These are phyloP conservation scores for Bostrychus sinensis DNA, from an alignment of 2,113 vertebrate species.

Conservation along the genomic window DNA sequence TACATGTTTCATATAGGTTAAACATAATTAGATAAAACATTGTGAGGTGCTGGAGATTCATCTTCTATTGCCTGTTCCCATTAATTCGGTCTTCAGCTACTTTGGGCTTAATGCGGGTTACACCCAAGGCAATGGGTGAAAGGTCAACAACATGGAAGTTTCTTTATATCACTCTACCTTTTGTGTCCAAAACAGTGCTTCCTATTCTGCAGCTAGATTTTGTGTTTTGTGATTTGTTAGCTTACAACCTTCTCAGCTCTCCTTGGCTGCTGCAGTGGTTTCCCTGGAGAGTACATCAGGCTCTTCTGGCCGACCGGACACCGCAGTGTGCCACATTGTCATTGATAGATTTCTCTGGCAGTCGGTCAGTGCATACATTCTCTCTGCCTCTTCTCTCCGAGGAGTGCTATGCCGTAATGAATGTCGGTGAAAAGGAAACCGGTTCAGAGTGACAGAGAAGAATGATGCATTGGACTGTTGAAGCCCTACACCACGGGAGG, in stretches of 20 bases:
- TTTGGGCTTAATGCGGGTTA: not conserved
- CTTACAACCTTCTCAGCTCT: conserved; percentile 7
- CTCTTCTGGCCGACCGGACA: conserved; percentile 32
- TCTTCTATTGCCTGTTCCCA: too few relatives aligned
- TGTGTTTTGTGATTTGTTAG: conserved; percentile 9
- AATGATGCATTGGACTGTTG: conserved; percentile 66
- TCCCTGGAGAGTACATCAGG: conserved; percentile 51
- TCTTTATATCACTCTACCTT: not conserved
- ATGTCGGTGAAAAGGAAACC: conserved; percentile 49
- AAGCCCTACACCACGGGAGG: conserved; percentile 56
- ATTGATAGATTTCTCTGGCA: conserved; percentile 69
- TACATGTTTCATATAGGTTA: too few relatives aligned
- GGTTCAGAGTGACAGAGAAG: conserved; percentile 52
- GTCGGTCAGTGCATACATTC: conserved; percentile 52
- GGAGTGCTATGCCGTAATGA: conserved; percentile 59
- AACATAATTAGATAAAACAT: too few relatives aligned
- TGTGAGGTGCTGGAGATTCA: too few relatives aligned
- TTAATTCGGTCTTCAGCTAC: not conserved
- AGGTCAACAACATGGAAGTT: not conserved
- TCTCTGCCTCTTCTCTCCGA: conserved; percentile 44
- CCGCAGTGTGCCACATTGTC: conserved; percentile 60
- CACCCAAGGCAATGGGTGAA: not conserved
- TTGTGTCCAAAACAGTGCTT: not conserved
- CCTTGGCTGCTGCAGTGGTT: conserved; percentile 44
- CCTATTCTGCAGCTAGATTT: not conserved